A percentile compares a stretch with the other conserved stretches of the same genome.
These are phyloP conservation scores for Muscidifurax raptorellus DNA, from an alignment of 1,140 invertebrate genomes.

Conservation along the genomic window DNA sequence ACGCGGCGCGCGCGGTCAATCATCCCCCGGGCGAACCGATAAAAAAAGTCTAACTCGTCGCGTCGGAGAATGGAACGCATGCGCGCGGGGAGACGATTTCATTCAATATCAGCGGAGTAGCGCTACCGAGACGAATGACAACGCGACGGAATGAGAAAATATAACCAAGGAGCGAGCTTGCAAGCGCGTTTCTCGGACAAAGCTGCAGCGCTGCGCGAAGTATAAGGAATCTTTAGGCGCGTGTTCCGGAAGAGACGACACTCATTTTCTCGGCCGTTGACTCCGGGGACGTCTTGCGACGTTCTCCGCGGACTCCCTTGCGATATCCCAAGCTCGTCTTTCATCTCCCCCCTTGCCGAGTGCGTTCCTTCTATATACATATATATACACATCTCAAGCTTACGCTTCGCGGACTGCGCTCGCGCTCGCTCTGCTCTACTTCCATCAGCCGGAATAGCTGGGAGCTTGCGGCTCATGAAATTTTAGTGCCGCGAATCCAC, in stretches of 20 bases:
- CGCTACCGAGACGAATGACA: background rate
- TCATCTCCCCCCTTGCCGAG: conserved; percentile 1
- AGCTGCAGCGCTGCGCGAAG: background rate
- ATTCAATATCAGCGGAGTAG: conserved; percentile 16
- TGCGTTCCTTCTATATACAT: background rate
- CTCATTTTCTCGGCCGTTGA: conserved; percentile 73
- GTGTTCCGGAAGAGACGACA: conserved; percentile 70
- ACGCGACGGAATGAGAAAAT: background rate
- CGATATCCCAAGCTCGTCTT: conserved; percentile 10
- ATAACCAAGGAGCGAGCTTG: background rate
- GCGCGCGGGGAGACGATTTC: background rate
- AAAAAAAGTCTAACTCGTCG: conserved; percentile 24
- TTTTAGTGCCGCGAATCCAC: conserved; percentile 63
- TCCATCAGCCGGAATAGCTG: conserved; percentile 66
- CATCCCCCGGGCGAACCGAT: background rate
- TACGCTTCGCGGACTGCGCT: conserved; percentile 38
- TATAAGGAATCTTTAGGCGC: conserved; percentile 59
- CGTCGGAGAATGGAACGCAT: background rate
- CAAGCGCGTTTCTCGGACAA: background rate
- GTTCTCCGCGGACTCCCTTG: conserved; percentile 20
- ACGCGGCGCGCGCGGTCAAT: background rate
- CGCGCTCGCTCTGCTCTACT: conserved; percentile 26
- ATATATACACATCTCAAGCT: too few species aligned
- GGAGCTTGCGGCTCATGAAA: conserved; percentile 60
- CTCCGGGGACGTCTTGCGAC: conserved; percentile 53